A percentile compares a stretch with the other conserved stretches of the same genome.
These are phyloP conservation scores for Stegophylla sp. DNA, from an alignment of 2,888 invertebrate species.

Conservation along the genomic window DNA sequence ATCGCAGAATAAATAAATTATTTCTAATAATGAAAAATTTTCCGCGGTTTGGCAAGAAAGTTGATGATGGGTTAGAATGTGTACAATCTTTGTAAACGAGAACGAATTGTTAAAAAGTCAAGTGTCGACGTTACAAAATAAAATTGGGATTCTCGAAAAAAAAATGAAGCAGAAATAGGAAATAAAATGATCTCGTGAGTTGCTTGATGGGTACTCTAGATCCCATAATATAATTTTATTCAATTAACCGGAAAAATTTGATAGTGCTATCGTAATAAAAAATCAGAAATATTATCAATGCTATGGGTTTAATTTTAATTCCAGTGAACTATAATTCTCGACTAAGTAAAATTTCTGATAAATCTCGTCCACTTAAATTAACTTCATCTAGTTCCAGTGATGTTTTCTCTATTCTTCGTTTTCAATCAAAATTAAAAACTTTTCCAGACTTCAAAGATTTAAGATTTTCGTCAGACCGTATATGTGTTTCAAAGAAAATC, in stretches of 20 bases:
- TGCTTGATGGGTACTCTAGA: background rate
- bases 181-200: background rate
- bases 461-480: background rate
- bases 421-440: conserved; percentile 2
- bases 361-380: background rate
- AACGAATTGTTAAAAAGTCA: background rate
- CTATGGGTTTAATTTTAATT: background rate
- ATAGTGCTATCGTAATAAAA: background rate
- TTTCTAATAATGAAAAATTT: background rate
- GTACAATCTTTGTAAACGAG: background rate
- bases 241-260: background rate
- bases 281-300: background rate
- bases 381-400: background rate
- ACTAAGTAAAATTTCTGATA: background rate
- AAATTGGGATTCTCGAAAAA: background rate
- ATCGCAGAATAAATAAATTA: background rate
- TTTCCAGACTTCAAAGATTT: background rate
- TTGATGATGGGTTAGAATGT: too few species aligned
- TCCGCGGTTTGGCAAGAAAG: background rate
- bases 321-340: background rate
- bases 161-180: background rate
- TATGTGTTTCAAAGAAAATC: background rate
- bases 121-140: background rate
- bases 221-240: background rate
- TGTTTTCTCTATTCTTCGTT: background rate